These are phyloP conservation scores for Corapipo altera DNA, from an alignment of 2,113 vertebrate species.

Conservation along the genomic window DNA sequence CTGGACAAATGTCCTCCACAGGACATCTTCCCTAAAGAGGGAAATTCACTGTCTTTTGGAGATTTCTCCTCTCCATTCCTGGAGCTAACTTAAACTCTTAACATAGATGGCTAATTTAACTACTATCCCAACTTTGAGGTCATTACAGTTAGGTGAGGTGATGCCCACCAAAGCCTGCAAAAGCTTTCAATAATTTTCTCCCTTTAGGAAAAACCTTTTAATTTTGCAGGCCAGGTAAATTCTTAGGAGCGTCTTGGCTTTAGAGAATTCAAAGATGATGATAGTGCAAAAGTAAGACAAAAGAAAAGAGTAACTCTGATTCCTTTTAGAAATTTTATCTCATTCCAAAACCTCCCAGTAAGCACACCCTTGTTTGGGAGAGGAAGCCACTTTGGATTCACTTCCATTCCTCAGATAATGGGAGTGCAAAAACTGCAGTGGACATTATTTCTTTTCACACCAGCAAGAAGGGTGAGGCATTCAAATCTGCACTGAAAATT, in stretches of 20 bases:
- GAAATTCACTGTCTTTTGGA: background rate
- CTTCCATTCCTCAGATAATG: background rate
- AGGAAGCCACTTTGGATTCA: background rate
- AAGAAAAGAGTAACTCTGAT: background rate
- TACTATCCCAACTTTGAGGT: background rate
- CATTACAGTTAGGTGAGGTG: background rate
- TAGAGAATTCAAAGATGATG: background rate
- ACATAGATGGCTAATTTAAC: background rate
- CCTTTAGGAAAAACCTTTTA: background rate
- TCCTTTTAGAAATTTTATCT: background rate
- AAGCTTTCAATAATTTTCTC: background rate
- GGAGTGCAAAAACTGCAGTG: slow-evolving; percentile 21
- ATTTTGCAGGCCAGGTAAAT: background rate
- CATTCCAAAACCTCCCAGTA: background rate
- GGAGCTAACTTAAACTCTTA: background rate
- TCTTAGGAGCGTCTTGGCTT: background rate
- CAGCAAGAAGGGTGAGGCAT: slow-evolving; percentile 5
- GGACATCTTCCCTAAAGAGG: background rate
- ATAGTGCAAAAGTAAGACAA: background rate
- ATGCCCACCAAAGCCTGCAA: background rate
- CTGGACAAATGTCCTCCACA: background rate
- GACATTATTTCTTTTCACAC: background rate
- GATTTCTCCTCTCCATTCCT: background rate
- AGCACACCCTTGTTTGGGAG: background rate
- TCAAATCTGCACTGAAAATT: slow-evolving; percentile 60